Evolutionary conservation across 2,797 vertebrate genomes (phyloP), one percentile per base, ranked within the genome.

Genomic region (Okamejei kenojei): DNA sequence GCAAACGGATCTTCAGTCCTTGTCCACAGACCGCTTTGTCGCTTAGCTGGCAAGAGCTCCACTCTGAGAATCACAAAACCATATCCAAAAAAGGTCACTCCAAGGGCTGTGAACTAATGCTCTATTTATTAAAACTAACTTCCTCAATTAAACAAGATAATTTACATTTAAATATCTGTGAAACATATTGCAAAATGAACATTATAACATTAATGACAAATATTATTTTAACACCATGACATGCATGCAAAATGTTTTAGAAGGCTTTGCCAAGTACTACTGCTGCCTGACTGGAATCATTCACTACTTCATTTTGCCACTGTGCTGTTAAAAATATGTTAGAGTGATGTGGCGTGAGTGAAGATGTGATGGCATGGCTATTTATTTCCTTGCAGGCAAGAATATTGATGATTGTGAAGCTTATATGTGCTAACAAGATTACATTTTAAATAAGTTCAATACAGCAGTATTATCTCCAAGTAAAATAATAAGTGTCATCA

Each of bases 41-140:
- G 93, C 96, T 97, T 95, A 99, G 96, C 95, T 97, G 98, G 95
- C 99, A 99, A 0, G 97, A 97, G 71, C 98, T 99, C 99, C 99
- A 99, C 77, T 97, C 99, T 99, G 95, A 17, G 26, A 79, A 93
- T 65, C 23, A 93, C 61, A 82, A 86, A 86, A 76, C 68, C 93
- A 82, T 71, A 81, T 65, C 45, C 26, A 68, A 6, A 65, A 63
- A 68, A 93, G 15, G 54, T 35, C 61, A 93, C 11, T 15, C 8
- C 29, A 13, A 38, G 65, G 19, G 38, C 71, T 29, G 35, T 26
- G 7, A 54, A 17, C 23, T 23, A 23, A 17, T 32, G 19, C 35
- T 29, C 7, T 71, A 17, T 23, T 74, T 80, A 76, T 35, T 63
- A 58, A 58, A 78, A 61, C 13, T 71, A 76, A n/a, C 10, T 26